Evolutionary conservation across 2,888 invertebrate species (phyloP).

Genomic region (Malacosoma neustria): DNA sequence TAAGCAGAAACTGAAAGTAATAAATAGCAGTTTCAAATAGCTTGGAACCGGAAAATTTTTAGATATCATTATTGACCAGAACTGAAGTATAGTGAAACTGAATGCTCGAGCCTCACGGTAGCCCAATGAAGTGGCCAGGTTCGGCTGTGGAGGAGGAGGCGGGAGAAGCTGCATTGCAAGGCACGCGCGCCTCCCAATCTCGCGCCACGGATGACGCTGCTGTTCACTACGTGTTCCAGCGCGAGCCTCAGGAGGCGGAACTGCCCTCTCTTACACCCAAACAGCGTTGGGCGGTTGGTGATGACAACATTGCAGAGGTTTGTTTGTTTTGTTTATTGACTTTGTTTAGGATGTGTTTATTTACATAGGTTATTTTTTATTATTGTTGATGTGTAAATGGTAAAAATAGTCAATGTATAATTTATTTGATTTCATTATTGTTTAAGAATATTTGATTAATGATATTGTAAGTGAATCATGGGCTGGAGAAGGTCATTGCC

Average conservation of each 20-base stretch:
- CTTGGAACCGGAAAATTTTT: slow-evolving; percentile 34
- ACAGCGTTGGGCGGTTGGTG: slow-evolving; percentile 91
- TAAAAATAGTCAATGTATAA: slow-evolving; percentile 3
- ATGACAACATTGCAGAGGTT: slow-evolving; percentile 91
- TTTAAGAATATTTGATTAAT: no score
- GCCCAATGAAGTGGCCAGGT: slow-evolving; percentile 88
- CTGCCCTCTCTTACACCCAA: slow-evolving; percentile 84
- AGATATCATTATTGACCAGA: slow-evolving; percentile 43
- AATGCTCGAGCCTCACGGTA: slow-evolving; percentile 75
- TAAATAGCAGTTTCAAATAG: slow-evolving; percentile 29
- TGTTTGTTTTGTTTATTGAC: slow-evolving; percentile 37
- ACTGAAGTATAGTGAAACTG: slow-evolving; percentile 58
- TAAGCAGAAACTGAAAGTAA: slow-evolving; percentile 28
- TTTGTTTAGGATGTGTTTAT: background rate
- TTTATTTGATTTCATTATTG: no score
- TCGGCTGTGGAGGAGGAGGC: slow-evolving; percentile 79
- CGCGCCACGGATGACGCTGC: slow-evolving; percentile 89
- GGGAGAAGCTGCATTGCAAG: slow-evolving; percentile 68
- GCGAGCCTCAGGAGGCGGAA: slow-evolving; percentile 86
- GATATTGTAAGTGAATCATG: no score
- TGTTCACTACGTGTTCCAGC: slow-evolving; percentile 93
- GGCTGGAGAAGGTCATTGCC: no score
- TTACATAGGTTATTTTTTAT: background rate
- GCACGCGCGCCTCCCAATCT: slow-evolving; percentile 79
- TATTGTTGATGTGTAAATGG: slow-evolving; percentile 1